phyloP scores from a whole-genome alignment of 2,888 invertebrate genomes.

The Eristalis pertinax region DNA sequence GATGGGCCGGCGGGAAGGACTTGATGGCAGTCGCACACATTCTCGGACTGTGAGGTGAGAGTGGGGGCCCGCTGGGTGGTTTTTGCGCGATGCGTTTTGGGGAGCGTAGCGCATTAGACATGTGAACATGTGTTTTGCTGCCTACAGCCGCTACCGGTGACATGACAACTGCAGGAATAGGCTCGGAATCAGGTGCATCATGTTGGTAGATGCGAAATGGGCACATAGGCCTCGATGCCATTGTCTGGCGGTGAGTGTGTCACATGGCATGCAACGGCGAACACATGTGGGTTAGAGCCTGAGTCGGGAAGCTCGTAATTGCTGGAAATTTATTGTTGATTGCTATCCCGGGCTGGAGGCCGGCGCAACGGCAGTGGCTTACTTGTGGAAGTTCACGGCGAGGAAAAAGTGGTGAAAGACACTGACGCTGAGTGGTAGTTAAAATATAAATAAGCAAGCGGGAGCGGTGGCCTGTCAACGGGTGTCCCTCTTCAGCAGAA shows the following conservation, averaged over 20 bases:
- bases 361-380: no score
- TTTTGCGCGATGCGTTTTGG: conserved; percentile 37
- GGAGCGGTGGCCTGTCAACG: background rate
- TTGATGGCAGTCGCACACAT: conserved; percentile 46
- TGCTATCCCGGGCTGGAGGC: conserved; percentile 5
- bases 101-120: conserved; percentile 42
- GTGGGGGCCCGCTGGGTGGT: background rate
- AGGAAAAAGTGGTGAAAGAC: background rate
- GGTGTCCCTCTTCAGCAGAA: background rate
- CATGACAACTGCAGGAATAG: conserved; percentile 50
- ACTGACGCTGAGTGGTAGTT: background rate
- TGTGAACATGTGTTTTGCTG: conserved; percentile 32
- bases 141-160: conserved; percentile 15
- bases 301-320: conserved; percentile 47
- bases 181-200: conserved; percentile 58
- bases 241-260: conserved; percentile 14
- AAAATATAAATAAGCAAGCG: background rate
- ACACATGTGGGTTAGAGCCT: conserved; percentile 53
- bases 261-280: background rate
- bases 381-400: background rate
- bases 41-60: conserved; percentile 31
- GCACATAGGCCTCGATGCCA: conserved; percentile 39
- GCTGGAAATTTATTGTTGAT: conserved; percentile 67
- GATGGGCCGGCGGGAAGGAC: conserved; percentile 32
- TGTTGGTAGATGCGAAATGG: conserved; percentile 41